Percentiles rank a stretch among this genome's conserved stretches.
Evolutionary conservation across 2,113 vertebrate genomes (phyloP).

Genomic region (Vidua chalybeata): DNA sequence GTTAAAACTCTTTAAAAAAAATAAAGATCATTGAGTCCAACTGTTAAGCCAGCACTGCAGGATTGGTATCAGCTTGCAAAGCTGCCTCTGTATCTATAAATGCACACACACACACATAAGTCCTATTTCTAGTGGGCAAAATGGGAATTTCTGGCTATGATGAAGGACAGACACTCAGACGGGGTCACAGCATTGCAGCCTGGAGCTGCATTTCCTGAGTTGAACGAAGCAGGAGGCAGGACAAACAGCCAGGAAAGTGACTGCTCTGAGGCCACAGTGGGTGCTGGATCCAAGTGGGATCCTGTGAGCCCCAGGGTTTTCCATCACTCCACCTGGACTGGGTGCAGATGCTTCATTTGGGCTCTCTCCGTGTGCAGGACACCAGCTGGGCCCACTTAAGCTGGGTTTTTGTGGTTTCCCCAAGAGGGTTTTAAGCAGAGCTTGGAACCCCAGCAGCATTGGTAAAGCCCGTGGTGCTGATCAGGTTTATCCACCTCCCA

Average conservation of each 20-base stretch:
- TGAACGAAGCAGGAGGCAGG: not conserved
- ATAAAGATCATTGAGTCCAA: not conserved
- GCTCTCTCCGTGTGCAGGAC: not conserved
- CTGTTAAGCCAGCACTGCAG: not conserved
- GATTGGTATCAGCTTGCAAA: not conserved
- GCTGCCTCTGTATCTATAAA: not conserved
- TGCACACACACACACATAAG: not conserved
- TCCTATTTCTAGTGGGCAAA: not conserved
- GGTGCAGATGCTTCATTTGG: not conserved
- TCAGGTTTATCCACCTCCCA: not conserved
- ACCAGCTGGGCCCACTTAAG: not conserved
- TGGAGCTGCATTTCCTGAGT: not conserved
- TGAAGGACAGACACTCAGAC: not conserved
- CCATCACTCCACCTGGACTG: accelerated
- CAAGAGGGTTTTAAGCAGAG: not conserved
- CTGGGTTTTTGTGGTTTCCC: not conserved
- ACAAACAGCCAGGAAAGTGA: not conserved
- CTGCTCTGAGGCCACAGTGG: accelerated
- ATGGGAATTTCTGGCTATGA: not conserved
- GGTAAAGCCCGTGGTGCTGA: accelerated
- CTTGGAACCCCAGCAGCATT: not conserved
- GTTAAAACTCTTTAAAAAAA: too few relatives aligned
- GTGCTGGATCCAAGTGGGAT: accelerated
- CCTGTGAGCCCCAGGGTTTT: not conserved
- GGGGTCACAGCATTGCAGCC: not conserved